Evolutionary conservation across 1,140 invertebrate genomes (phyloP).

Genomic region (Drosophila neocordata): DNA sequence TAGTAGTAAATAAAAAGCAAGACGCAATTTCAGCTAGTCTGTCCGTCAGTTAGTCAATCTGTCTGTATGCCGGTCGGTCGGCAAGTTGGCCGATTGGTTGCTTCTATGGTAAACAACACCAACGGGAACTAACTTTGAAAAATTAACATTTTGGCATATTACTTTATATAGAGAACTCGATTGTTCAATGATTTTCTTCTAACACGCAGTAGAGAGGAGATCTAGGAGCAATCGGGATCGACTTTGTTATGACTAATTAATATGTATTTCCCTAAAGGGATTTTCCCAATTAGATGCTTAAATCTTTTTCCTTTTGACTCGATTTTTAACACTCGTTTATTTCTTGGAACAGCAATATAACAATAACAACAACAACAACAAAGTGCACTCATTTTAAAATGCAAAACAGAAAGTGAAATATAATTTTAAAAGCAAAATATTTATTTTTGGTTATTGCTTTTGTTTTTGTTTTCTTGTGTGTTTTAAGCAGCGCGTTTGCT

Average conservation of each 20-base stretch:
- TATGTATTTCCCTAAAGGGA: too few species aligned
- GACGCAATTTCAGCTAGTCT: slow-evolving; percentile 57
- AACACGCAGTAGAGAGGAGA: not conserved
- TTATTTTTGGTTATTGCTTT: slow-evolving; percentile 15
- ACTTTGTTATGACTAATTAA: too few species aligned
- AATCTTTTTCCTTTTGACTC: too few species aligned
- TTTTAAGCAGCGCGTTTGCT: slow-evolving; percentile 6
- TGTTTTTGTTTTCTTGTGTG: not conserved
- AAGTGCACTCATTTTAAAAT: slow-evolving; percentile 28
- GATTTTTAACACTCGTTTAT: not conserved
- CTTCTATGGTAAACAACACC: slow-evolving; percentile 42
- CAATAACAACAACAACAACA: too few species aligned
- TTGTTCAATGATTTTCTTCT: slow-evolving; percentile 18
- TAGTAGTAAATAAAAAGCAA: slow-evolving; percentile 50
- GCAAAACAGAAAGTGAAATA: slow-evolving; percentile 55
- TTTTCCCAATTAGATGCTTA: too few species aligned
- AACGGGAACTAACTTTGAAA: slow-evolving; percentile 25
- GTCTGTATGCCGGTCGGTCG: too few species aligned
- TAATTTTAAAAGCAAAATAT: slow-evolving; percentile 48
- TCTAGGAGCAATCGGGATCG: too few species aligned
- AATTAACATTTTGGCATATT: slow-evolving; percentile 21
- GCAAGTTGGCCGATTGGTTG: too few species aligned
- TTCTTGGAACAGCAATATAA: not conserved
- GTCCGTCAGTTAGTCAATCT: not conserved
- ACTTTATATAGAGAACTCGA: not conserved